A percentile compares a stretch with the other conserved stretches of the same genome.
phyloP scores from a whole-genome alignment of 53 echinoderm and acorn worm species.

The Holothuria scabra region DNA sequence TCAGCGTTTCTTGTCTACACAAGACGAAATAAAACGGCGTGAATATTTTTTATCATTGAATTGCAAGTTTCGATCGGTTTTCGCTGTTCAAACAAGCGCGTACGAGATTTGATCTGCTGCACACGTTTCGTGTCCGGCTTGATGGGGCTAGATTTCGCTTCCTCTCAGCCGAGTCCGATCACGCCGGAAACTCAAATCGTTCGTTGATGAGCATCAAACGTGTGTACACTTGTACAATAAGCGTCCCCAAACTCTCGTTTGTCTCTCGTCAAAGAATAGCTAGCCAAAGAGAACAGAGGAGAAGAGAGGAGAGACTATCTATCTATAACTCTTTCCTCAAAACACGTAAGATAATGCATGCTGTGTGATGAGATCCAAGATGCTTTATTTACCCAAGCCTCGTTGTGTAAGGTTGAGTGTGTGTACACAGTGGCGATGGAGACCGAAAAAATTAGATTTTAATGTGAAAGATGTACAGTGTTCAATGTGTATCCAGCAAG shows the following conservation, averaged over 20 bases:
- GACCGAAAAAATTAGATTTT: slow-evolving; percentile 1
- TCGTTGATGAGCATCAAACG: slow-evolving; percentile 36
- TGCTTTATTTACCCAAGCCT: background rate
- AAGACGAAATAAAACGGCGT: slow-evolving; percentile 42
- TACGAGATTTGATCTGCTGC: slow-evolving; percentile 35
- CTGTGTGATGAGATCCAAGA: slow-evolving; percentile 9
- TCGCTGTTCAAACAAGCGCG: slow-evolving; percentile 44
- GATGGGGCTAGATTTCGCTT: slow-evolving; percentile 40
- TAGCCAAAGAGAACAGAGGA: too few species aligned
- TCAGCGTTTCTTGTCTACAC: slow-evolving; percentile 43
- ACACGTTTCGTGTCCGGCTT: slow-evolving; percentile 38
- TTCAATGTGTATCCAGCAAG: too few species aligned
- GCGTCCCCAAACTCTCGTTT: slow-evolving; percentile 46
- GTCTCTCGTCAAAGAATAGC: slow-evolving; percentile 24
- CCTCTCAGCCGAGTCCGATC: slow-evolving; percentile 35
- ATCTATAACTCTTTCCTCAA: too few species aligned
- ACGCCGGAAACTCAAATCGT: slow-evolving; percentile 40
- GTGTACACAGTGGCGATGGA: slow-evolving; percentile 19
- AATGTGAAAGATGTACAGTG: too few species aligned
- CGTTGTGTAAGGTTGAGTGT: slow-evolving; percentile 7
- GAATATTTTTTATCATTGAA: slow-evolving; percentile 35
- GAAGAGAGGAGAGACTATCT: too few species aligned
- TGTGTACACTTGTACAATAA: slow-evolving; percentile 32
- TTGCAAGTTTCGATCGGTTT: slow-evolving; percentile 47
- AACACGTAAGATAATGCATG: background rate